A percentile compares a stretch with the other conserved stretches of the same genome.
These are phyloP conservation scores for Dysmachus trigonus DNA, from an alignment of 2,888 invertebrate species.

Conservation along the genomic window DNA sequence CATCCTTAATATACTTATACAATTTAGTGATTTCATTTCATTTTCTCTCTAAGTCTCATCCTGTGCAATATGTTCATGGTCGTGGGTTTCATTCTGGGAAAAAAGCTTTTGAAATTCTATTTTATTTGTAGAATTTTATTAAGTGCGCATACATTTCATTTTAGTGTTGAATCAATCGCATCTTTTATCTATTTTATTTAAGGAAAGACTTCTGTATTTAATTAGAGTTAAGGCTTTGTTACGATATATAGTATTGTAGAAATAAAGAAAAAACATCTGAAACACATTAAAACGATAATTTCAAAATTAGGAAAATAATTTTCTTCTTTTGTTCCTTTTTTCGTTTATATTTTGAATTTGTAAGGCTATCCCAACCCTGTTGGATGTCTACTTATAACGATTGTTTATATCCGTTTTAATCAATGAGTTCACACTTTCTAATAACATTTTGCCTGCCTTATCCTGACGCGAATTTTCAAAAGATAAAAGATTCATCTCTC, in stretches of 20 bases:
- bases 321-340: no score
- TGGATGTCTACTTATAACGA: no score
- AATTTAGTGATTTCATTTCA: conserved; percentile 6
- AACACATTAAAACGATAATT: background rate
- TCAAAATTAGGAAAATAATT: no score
- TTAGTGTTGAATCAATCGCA: background rate
- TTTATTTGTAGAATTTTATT: conserved; percentile 48
- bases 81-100: conserved; percentile 38
- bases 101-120: conserved; percentile 48
- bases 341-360: no score
- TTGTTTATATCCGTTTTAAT: no score
- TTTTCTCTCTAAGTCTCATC: background rate
- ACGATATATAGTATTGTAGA: background rate
- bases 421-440: no score
- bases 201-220: background rate
- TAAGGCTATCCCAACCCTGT: no score
- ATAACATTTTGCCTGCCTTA: no score
- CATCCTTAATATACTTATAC: background rate
- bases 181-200: background rate
- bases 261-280: background rate
- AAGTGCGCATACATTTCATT: conserved; percentile 36
- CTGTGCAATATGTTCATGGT: conserved; percentile 47
- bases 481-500: no score
- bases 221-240: background rate
- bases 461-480: no score